Evolutionary conservation across 2,888 invertebrate genomes (phyloP).

Genomic region (Eupithecia centaureata): DNA sequence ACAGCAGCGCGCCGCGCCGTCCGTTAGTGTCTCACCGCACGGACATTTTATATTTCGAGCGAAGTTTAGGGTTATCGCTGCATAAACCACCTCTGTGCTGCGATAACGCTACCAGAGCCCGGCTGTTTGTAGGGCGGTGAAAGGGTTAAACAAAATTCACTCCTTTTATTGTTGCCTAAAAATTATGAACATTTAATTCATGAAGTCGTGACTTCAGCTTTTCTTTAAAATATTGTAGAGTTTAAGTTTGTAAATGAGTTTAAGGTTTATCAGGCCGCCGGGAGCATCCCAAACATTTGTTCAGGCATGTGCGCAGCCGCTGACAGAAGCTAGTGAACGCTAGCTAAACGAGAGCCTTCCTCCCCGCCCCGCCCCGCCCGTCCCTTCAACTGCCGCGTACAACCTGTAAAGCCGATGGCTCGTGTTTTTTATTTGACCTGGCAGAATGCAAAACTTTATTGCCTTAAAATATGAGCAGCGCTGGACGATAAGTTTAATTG

Average conservation of each 20-base stretch:
- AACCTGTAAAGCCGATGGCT: constrained; percentile 36
- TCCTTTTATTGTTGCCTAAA: neutral
- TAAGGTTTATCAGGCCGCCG: neutral
- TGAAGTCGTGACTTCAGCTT: neutral
- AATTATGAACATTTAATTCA: neutral
- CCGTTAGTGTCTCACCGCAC: neutral
- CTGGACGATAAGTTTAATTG: constrained; percentile 44
- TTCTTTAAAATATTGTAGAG: neutral
- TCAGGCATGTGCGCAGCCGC: neutral
- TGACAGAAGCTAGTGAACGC: neutral
- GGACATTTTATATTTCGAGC: neutral
- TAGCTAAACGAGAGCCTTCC: too few species aligned
- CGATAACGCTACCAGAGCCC: neutral
- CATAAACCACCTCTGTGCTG: neutral
- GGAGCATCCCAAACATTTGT: neutral
- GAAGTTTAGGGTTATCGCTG: neutral
- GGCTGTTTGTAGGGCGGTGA: neutral
- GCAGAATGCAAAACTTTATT: constrained; percentile 35
- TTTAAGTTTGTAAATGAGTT: neutral
- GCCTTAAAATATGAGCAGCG: constrained; percentile 39
- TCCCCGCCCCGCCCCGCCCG: too few species aligned
- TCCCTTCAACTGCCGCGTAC: constrained; percentile 35
- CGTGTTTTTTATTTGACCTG: constrained; percentile 45
- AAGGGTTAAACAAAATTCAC: neutral
- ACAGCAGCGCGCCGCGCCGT: neutral